Evolutionary conservation across 2,797 vertebrate species (phyloP).

Genomic region (Mico argentatus): DNA sequence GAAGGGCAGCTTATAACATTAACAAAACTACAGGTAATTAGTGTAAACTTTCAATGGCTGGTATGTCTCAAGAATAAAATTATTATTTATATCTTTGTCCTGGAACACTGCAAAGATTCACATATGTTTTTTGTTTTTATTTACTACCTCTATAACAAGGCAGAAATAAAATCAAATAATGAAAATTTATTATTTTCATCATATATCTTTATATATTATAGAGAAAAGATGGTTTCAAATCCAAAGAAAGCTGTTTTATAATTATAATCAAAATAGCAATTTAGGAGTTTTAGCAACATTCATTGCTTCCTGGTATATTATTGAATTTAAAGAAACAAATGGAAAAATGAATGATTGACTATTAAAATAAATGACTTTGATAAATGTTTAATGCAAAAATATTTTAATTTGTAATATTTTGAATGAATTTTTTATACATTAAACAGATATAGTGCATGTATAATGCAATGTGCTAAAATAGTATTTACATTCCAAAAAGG

Average conservation of each 20-base stretch:
- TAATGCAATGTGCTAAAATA: slow-evolving; percentile 48
- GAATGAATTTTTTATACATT: slow-evolving; percentile 29
- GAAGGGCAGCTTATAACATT: slow-evolving; percentile 89
- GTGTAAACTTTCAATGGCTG: slow-evolving; percentile 88
- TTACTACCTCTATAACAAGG: slow-evolving; percentile 80
- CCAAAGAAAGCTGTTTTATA: slow-evolving; percentile 44
- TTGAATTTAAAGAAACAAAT: slow-evolving; percentile 70
- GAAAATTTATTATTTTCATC: slow-evolving; percentile 67
- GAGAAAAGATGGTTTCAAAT: slow-evolving; percentile 61
- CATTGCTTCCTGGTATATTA: slow-evolving; percentile 53
- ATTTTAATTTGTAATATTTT: neutral
- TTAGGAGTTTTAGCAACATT: slow-evolving; percentile 50
- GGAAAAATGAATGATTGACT: slow-evolving; percentile 65
- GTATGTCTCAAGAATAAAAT: slow-evolving; percentile 84
- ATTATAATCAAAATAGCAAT: slow-evolving; percentile 67
- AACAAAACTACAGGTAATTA: slow-evolving; percentile 90
- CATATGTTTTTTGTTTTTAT: slow-evolving; percentile 83
- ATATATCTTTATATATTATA: slow-evolving; percentile 7
- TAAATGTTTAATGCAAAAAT: neutral
- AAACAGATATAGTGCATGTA: neutral
- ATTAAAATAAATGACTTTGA: neutral
- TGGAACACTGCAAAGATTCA: slow-evolving; percentile 80
- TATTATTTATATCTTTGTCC: slow-evolving; percentile 85
- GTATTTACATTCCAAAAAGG: slow-evolving; percentile 67
- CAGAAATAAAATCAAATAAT: slow-evolving; percentile 74